These are phyloP conservation scores for Medauroidea extradentata DNA, from an alignment of 1,140 invertebrate species.

Conservation along the genomic window DNA sequence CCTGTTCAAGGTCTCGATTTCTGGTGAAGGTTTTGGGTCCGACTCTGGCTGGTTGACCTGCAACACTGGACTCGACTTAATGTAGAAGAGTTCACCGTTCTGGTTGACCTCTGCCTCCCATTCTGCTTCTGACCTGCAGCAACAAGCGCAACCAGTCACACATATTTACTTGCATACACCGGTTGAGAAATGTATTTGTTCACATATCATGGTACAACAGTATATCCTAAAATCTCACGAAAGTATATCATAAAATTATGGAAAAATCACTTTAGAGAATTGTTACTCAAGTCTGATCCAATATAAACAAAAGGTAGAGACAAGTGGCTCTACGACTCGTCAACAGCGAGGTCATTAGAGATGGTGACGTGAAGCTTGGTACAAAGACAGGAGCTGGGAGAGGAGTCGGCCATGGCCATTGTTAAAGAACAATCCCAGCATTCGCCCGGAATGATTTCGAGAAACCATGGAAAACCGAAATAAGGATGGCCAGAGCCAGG, in stretches of 20 bases:
- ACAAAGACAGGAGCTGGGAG: too few species aligned
- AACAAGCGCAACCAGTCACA: conserved; percentile 2
- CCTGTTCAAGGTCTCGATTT: not conserved
- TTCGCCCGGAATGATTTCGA: too few species aligned
- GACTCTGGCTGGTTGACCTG: not conserved
- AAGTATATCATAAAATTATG: not conserved
- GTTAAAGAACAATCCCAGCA: too few species aligned
- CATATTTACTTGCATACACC: not conserved
- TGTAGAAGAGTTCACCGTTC: conserved; percentile 54
- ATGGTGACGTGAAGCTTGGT: too few species aligned
- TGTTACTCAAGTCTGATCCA: conserved; percentile 12
- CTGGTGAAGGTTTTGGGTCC: not conserved
- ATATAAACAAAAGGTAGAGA: conserved; percentile 7
- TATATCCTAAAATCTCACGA: too few species aligned
- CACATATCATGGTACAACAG: not conserved
- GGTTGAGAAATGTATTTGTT: too few species aligned
- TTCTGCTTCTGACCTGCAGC: conserved; percentile 53
- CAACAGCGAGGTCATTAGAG: too few species aligned
- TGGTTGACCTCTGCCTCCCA: conserved; percentile 56
- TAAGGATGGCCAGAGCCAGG: too few species aligned
- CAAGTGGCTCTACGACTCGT: conserved; percentile 5
- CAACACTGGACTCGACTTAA: conserved; percentile 45
- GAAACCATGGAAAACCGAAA: too few species aligned
- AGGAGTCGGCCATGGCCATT: too few species aligned
- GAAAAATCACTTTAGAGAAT: conserved; percentile 2